Evolutionary conservation across 2,113 vertebrate species (phyloP).

Genomic region (Catagonus wagneri): DNA sequence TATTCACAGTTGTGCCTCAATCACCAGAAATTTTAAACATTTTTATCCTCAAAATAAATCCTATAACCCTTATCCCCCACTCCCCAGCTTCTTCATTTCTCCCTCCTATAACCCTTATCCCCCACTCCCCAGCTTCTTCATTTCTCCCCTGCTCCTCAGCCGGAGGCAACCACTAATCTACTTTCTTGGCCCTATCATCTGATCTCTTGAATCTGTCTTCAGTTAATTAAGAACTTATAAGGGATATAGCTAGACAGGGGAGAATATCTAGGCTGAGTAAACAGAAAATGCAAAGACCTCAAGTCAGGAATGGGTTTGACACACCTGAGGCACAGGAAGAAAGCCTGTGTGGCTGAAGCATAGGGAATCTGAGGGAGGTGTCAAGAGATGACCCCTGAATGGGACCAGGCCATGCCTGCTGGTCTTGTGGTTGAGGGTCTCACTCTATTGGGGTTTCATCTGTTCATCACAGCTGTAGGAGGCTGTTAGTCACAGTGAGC

Average conservation of each 20-base stretch:
- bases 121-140: neutral
- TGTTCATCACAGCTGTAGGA: neutral
- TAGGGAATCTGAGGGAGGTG: too few relatives aligned
- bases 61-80: neutral
- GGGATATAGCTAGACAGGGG: neutral
- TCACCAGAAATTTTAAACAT: neutral
- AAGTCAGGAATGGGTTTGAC: neutral
- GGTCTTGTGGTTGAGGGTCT: neutral
- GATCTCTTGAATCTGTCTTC: neutral
- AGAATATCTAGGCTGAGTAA: neutral
- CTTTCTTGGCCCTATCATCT: neutral
- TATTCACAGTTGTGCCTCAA: neutral
- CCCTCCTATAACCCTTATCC: too few relatives aligned
- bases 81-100: neutral
- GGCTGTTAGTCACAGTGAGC: neutral
- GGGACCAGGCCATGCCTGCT: too few relatives aligned
- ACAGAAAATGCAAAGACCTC: neutral
- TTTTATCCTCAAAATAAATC: neutral
- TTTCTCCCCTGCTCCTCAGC: neutral
- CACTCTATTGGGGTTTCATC: neutral
- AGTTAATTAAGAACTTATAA: slow-evolving; percentile 38
- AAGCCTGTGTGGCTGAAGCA: too few relatives aligned
- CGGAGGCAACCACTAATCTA: neutral
- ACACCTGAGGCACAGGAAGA: neutral
- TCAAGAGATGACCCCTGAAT: neutral